Evolutionary conservation across 2,113 vertebrate genomes (phyloP).

Genomic region (Cynoglossus semilaevis): DNA sequence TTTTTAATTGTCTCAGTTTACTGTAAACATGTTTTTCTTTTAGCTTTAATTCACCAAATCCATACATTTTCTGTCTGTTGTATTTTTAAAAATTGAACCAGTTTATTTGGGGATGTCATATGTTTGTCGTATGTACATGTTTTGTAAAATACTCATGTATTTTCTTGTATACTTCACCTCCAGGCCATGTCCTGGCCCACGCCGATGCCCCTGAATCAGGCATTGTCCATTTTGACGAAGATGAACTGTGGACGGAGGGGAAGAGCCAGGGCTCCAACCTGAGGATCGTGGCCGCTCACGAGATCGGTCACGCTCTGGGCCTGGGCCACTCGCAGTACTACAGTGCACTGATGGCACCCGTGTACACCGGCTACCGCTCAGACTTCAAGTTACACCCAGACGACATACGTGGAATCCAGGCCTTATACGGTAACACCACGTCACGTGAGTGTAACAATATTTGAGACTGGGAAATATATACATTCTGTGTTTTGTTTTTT

Average conservation of each 20-base stretch:
- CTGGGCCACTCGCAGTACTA: conserved; percentile 82
- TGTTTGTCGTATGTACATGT: too few relatives aligned
- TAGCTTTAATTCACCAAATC: too few relatives aligned
- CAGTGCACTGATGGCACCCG: conserved; percentile 81
- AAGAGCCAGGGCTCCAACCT: conserved; percentile 76
- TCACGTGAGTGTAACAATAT: neutral
- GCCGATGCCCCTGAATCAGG: conserved; percentile 83
- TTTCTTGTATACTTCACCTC: neutral
- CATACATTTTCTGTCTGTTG: too few relatives aligned
- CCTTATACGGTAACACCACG: conserved; percentile 77
- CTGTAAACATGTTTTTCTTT: too few relatives aligned
- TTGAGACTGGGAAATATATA: neutral
- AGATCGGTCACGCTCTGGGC: conserved; percentile 85
- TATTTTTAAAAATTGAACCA: too few relatives aligned
- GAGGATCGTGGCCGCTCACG: conserved; percentile 84
- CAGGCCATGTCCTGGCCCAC: conserved; percentile 84
- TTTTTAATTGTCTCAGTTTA: too few relatives aligned
- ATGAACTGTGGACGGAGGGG: conserved; percentile 84
- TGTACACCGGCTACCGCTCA: conserved; percentile 79
- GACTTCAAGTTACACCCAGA: conserved; percentile 81
- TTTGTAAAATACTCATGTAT: neutral
- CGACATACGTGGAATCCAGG: conserved; percentile 83
- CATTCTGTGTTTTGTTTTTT: too few relatives aligned
- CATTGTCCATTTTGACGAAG: conserved; percentile 82
- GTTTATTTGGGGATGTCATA: too few relatives aligned